Percentiles rank a stretch among this genome's conserved stretches.
These are phyloP conservation scores for Drosophila subquinaria DNA, from an alignment of 2,888 invertebrate genomes.

Conservation along the genomic window DNA sequence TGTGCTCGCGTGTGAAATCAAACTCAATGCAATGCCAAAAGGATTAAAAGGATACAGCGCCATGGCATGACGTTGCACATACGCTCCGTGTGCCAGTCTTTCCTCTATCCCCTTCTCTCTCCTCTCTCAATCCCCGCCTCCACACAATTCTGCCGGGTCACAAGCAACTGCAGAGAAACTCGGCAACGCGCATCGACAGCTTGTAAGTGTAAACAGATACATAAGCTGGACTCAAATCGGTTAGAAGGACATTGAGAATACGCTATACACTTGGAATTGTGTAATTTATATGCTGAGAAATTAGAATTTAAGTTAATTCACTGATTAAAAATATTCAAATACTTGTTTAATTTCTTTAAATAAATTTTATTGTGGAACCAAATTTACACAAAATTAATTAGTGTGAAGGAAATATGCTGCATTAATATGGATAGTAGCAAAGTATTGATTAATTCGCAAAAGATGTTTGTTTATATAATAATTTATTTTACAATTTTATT, in stretches of 20 bases:
- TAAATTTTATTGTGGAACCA: background rate
- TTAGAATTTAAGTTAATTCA: background rate
- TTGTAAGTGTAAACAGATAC: conserved; percentile 78
- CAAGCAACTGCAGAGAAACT: conserved; percentile 20
- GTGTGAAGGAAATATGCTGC: background rate
- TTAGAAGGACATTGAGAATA: conserved; percentile 8
- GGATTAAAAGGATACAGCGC: conserved; percentile 76
- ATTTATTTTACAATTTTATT: no score
- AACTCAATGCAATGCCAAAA: conserved; percentile 79
- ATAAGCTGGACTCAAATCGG: conserved; percentile 37
- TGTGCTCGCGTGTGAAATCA: conserved; percentile 81
- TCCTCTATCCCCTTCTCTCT: background rate
- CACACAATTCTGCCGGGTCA: conserved; percentile 5
- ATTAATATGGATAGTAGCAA: no score
- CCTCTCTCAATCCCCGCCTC: no score
- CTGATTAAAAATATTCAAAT: background rate
- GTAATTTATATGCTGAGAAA: background rate
- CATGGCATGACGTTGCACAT: conserved; percentile 57
- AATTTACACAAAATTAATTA: background rate
- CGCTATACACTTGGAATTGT: conserved; percentile 17
- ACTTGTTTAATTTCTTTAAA: background rate
- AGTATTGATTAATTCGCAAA: no score
- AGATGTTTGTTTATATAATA: no score
- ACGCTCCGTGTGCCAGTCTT: conserved; percentile 28
- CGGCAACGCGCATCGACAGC: conserved; percentile 49